phyloP scores from a whole-genome alignment of 2,888 invertebrate species.

The Phymatocera aterrima region DNA sequence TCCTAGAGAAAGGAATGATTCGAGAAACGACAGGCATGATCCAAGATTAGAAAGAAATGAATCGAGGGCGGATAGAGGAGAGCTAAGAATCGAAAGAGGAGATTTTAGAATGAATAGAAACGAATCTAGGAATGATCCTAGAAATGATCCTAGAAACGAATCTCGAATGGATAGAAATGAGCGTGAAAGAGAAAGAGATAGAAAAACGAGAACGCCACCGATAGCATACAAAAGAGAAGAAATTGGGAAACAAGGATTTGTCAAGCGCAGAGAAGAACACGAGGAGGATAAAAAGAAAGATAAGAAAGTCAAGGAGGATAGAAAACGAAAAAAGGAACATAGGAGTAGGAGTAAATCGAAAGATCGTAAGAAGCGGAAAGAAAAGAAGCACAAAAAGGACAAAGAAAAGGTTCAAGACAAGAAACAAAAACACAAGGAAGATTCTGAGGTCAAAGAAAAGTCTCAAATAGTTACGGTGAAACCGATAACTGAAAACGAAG shows the following conservation, averaged over 20 bases:
- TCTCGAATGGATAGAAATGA: constrained; percentile 59
- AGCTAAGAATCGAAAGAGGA: constrained; percentile 54
- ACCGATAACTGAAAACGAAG: constrained; percentile 57
- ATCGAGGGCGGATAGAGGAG: constrained; percentile 48
- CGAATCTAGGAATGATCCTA: constrained; percentile 59
- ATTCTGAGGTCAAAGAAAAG: constrained; percentile 57
- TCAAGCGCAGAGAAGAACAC: constrained; percentile 64
- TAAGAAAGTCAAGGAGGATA: constrained; percentile 63
- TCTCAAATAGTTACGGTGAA: constrained; percentile 53
- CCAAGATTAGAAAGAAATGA: constrained; percentile 56
- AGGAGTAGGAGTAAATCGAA: constrained; percentile 68
- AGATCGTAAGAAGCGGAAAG: constrained; percentile 71
- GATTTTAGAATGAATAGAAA: constrained; percentile 59
- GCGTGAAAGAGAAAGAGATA: constrained; percentile 71
- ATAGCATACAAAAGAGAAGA: constrained; percentile 58
- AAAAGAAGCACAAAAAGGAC: constrained; percentile 75
- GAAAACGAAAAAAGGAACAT: constrained; percentile 69
- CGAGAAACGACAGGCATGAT: constrained; percentile 58
- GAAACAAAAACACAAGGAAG: constrained; percentile 71
- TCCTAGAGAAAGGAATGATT: constrained; percentile 55
- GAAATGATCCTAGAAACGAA: constrained; percentile 55
- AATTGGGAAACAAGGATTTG: constrained; percentile 54
- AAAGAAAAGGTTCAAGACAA: constrained; percentile 70
- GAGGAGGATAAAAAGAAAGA: constrained; percentile 63
- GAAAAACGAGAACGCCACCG: constrained; percentile 67